Percentiles rank a stretch among this genome's conserved stretches.
These are phyloP conservation scores for Zonotrichia leucophrys DNA, from an alignment of 2,113 vertebrate species.

Conservation along the genomic window DNA sequence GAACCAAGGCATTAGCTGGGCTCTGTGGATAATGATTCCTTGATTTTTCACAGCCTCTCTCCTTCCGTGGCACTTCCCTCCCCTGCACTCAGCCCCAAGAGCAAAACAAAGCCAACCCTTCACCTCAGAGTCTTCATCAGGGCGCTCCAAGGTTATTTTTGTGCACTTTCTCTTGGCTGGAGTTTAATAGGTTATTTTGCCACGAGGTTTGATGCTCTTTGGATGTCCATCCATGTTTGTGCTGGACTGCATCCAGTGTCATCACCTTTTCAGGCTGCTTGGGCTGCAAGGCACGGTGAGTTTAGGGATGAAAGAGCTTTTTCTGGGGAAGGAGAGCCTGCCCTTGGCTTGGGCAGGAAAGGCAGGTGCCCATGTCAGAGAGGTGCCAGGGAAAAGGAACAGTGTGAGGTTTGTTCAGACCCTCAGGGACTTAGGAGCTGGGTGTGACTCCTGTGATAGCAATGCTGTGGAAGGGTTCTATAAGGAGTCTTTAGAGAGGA, in stretches of 20 bases:
- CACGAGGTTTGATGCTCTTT: not conserved
- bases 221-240: accelerated
- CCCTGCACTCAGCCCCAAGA: not conserved
- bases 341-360: not conserved
- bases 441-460: not conserved
- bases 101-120: not conserved
- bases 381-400: not conserved
- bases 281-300: accelerated
- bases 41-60: not conserved
- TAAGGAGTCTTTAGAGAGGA: not conserved
- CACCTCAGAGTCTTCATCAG: not conserved
- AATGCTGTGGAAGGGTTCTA: not conserved
- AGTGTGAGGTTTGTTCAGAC: not conserved
- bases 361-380: not conserved
- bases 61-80: not conserved
- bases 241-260: not conserved
- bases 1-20: not conserved
- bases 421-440: accelerated
- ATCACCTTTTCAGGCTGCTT: not conserved
- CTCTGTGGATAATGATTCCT: not conserved
- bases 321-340: not conserved
- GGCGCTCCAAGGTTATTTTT: not conserved
- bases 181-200: not conserved
- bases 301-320: not conserved
- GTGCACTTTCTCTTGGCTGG: not conserved